phyloP scores from a whole-genome alignment of 2,113 vertebrate genomes.

The Bubo bubo region DNA sequence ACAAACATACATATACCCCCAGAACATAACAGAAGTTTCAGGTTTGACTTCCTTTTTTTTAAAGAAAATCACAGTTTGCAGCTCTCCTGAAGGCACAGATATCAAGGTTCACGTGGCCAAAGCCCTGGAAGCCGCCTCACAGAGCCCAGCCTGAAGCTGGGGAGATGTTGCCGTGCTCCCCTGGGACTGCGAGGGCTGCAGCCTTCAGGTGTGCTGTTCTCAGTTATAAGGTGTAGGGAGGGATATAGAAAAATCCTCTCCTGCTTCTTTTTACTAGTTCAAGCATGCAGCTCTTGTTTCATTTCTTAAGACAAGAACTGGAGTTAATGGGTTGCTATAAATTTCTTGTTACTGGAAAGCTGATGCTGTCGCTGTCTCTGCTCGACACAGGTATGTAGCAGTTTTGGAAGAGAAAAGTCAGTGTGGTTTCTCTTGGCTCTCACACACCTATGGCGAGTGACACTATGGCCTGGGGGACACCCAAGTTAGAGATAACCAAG shows the following conservation, averaged over 20 bases:
- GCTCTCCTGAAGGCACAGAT: rapidly evolving
- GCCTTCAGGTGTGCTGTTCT: rapidly evolving
- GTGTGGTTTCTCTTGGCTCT: not conserved
- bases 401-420: rapidly evolving
- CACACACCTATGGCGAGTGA: not conserved
- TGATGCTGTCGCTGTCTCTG: not conserved
- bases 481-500: not conserved
- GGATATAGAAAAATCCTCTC: not conserved
- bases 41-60: not conserved
- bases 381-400: rapidly evolving
- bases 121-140: not conserved
- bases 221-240: rapidly evolving
- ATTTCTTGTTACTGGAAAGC: not conserved
- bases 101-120: rapidly evolving
- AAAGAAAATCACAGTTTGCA: not conserved
- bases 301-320: not conserved
- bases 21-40: not conserved
- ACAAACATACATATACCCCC: not conserved
- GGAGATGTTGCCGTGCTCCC: not conserved
- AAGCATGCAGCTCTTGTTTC: not conserved
- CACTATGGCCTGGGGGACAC: not conserved
- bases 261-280: not conserved
- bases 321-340: not conserved
- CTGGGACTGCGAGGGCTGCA: rapidly evolving
- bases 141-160: not conserved